A percentile compares a stretch with the other conserved stretches of the same genome.
These are phyloP conservation scores for Oryctes rhinoceros DNA, from an alignment of 1,140 invertebrate species.

Conservation along the genomic window DNA sequence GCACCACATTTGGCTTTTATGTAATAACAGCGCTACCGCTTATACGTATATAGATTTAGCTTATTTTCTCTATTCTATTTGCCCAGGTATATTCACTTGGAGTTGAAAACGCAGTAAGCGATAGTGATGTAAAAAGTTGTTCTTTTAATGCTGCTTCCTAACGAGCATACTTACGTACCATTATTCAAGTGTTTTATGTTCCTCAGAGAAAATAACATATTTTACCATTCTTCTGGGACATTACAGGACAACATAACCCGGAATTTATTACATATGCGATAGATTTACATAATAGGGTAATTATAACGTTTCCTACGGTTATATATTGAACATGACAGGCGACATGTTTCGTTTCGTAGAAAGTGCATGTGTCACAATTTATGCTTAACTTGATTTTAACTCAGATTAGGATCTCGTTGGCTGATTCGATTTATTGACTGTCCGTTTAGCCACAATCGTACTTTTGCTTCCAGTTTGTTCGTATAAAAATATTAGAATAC, in stretches of 20 bases:
- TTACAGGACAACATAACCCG: slow-evolving; percentile 8
- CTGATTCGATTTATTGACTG: not conserved
- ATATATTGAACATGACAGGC: slow-evolving; percentile 28
- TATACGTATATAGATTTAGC: not conserved
- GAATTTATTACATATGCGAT: slow-evolving; percentile 7
- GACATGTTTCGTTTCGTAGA: slow-evolving; percentile 10
- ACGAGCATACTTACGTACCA: slow-evolving; percentile 23
- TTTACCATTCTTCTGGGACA: slow-evolving; percentile 21
- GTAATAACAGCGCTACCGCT: not conserved
- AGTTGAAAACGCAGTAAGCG: not conserved
- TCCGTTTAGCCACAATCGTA: not conserved
- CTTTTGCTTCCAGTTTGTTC: not conserved
- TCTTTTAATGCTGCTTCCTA: slow-evolving; percentile 33
- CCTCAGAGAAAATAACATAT: slow-evolving; percentile 26
- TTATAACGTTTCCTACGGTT: slow-evolving; percentile 28
- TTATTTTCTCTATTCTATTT: not conserved
- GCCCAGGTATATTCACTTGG: not conserved
- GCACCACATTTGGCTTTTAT: not conserved
- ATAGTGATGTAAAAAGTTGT: slow-evolving; percentile 15
- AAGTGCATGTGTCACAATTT: slow-evolving; percentile 12
- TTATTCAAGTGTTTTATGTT: slow-evolving; percentile 28
- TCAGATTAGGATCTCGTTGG: not conserved
- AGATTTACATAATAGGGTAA: slow-evolving; percentile 29
- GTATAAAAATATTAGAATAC: slow-evolving; percentile 2
- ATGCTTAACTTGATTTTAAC: slow-evolving; percentile 16